Percentiles rank a stretch among this genome's conserved stretches.
phyloP scores from a whole-genome alignment of 2,797 vertebrate species.

The Nyctibius grandis region DNA sequence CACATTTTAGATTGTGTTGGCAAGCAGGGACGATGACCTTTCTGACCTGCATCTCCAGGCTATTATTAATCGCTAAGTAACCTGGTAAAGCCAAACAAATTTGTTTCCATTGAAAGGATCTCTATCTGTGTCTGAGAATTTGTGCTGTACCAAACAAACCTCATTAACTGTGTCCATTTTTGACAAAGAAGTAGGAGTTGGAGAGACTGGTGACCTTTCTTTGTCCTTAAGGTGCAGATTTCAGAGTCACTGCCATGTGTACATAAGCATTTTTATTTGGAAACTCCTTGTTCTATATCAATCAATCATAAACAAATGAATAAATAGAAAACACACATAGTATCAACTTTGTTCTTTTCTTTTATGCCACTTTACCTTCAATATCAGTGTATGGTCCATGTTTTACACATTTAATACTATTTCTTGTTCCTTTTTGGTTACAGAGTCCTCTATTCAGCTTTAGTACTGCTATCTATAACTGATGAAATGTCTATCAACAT shows the following conservation, averaged over 20 bases:
- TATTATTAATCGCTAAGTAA: slow-evolving; percentile 99
- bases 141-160: slow-evolving; percentile 95
- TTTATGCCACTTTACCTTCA: slow-evolving; percentile 14
- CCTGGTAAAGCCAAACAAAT: slow-evolving; percentile 99
- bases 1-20: slow-evolving; percentile 75
- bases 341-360: slow-evolving; percentile 16
- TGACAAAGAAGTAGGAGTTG: slow-evolving; percentile 80
- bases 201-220: slow-evolving; percentile 80
- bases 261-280: slow-evolving; percentile 59
- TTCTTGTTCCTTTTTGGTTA: background rate
- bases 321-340: background rate
- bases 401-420: background rate
- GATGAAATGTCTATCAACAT: background rate
- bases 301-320: slow-evolving; percentile 19
- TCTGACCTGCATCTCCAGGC: slow-evolving; percentile 87
- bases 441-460: background rate
- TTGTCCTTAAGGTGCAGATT: slow-evolving; percentile 79
- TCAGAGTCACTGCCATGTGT: slow-evolving; percentile 61
- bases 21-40: slow-evolving; percentile 83
- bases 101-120: slow-evolving; percentile 98
- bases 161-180: slow-evolving; percentile 95
- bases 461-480: background rate
- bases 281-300: slow-evolving; percentile 39
- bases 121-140: slow-evolving; percentile 96
- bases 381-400: background rate